Evolutionary conservation across 2,888 invertebrate species (phyloP).

Genomic region (Onchidella celtica): DNA sequence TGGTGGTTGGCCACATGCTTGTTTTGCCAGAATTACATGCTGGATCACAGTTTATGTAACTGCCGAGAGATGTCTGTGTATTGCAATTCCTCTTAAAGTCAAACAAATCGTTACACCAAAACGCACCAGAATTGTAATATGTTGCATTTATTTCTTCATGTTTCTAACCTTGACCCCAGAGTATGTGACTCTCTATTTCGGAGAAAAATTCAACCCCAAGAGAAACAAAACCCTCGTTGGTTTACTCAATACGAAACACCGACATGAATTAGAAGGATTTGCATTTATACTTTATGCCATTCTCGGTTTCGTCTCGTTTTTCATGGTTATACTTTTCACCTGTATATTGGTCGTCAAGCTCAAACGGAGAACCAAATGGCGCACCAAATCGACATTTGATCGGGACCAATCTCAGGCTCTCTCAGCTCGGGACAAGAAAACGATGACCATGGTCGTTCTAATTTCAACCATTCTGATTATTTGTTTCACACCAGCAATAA

Average conservation of each 20-base stretch:
- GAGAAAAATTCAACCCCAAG: background rate
- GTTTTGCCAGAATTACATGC: too few relatives aligned
- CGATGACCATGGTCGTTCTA: too few relatives aligned
- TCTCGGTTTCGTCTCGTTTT: background rate
- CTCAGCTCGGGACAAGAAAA: background rate
- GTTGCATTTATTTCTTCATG: too few relatives aligned
- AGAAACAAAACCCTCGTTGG: slow-evolving; percentile 17
- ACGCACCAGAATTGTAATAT: too few relatives aligned
- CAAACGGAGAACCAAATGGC: background rate
- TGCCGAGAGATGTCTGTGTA: too few relatives aligned
- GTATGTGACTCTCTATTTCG: background rate
- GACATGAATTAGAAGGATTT: background rate
- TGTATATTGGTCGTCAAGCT: background rate
- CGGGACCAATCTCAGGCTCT: too few relatives aligned
- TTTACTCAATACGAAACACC: background rate
- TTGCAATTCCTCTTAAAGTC: too few relatives aligned
- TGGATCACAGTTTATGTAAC: too few relatives aligned
- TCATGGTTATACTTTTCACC: background rate
- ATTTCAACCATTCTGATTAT: background rate
- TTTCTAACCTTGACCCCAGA: background rate
- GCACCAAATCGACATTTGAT: too few relatives aligned
- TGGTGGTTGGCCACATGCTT: too few relatives aligned
- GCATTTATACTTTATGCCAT: background rate
- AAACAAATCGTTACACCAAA: too few relatives aligned
- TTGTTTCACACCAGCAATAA: background rate